Conservation (phyloP, 2,888 invertebrate genomes). For the Heliconius ismenius region DNA sequence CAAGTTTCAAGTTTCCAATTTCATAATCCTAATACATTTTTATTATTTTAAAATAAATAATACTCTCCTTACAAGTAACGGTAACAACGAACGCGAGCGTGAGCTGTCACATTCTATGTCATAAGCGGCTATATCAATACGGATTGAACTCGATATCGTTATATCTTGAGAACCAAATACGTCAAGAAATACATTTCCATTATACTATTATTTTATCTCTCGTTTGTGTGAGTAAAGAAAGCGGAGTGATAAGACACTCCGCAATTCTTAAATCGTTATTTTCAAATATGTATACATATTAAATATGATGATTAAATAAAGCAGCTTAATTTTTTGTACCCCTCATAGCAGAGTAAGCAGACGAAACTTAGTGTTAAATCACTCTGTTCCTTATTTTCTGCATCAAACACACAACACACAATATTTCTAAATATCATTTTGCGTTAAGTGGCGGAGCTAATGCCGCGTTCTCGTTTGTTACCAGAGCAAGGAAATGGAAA, state of each 20-base stretch:
- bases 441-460: too few relatives aligned
- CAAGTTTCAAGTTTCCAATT: too few relatives aligned
- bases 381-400: not conserved
- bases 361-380: not conserved
- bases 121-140: constrained; percentile 12
- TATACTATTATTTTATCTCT: not conserved
- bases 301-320: too few relatives aligned
- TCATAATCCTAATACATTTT: too few relatives aligned
- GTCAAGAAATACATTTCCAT: constrained; percentile 10
- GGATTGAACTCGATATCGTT: constrained; percentile 23
- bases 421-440: too few relatives aligned
- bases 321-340: not conserved
- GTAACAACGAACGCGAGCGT: not conserved
- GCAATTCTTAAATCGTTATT: not conserved
- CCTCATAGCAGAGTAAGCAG: not conserved
- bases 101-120: constrained; percentile 21
- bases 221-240: not conserved
- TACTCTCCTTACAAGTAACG: not conserved
- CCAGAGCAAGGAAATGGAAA: not conserved
- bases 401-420: too few relatives aligned
- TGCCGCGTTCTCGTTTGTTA: not conserved
- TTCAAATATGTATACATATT: too few relatives aligned
- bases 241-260: not conserved
- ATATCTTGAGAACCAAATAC: constrained; percentile 7
- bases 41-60: too few relatives aligned